Conservation (phyloP, 2,113 vertebrate species). For the Pica pica region DNA sequence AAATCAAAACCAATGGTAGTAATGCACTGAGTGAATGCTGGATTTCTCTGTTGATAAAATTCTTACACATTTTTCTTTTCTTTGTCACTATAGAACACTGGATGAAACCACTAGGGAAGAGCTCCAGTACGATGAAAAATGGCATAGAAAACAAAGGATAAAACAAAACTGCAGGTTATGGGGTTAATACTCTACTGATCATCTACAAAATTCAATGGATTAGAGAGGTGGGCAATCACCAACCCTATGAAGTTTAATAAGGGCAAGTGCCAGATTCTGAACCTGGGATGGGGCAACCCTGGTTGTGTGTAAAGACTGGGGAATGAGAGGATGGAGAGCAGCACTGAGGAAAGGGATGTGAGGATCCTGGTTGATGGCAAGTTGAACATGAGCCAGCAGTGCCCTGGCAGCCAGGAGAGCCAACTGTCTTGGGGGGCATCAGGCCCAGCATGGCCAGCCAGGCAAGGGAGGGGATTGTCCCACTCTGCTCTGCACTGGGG, state of each 20-base stretch:
- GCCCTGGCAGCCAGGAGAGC: neutral
- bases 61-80: neutral
- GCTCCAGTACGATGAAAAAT: neutral
- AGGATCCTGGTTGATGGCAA: fast-evolving
- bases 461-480: neutral
- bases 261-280: neutral
- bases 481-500: fast-evolving
- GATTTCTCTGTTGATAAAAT: neutral
- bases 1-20: neutral
- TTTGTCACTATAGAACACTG: neutral
- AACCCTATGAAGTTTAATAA: neutral
- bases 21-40: neutral
- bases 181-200: neutral
- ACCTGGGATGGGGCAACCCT: neutral
- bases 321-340: neutral
- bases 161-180: neutral
- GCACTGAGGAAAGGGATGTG: neutral
- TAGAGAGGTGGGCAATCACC: neutral
- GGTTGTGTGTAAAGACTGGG: neutral
- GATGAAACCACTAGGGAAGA: neutral
- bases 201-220: neutral
- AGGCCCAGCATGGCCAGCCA: fast-evolving
- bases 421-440: neutral
- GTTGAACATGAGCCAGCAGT: neutral
- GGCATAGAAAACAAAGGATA: neutral